A percentile compares a stretch with the other conserved stretches of the same genome.
Conservation (phyloP, 2,113 vertebrate species). For the Nibea albiflora region DNA sequence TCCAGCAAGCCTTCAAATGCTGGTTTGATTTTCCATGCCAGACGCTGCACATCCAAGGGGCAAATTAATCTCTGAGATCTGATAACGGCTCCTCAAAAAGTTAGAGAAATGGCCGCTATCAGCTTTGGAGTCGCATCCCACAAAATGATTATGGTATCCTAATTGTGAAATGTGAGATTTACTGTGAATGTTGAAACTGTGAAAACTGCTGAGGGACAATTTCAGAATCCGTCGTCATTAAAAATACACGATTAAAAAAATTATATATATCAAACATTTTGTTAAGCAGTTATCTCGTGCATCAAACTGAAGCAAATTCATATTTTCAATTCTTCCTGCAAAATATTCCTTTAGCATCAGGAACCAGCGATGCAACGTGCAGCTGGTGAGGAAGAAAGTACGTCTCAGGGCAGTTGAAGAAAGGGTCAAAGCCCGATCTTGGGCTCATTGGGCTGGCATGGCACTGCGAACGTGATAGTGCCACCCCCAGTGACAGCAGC, state of each 20-base stretch:
- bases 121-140: conserved; percentile 32
- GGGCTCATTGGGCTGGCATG: conserved; percentile 34
- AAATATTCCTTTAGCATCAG: background rate
- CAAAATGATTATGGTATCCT: conserved; percentile 26
- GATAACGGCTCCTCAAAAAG: conserved; percentile 58
- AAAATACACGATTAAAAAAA: background rate
- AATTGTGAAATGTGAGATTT: conserved; percentile 27
- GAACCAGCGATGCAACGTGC: conserved; percentile 8
- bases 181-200: conserved; percentile 2
- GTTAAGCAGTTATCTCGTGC: background rate
- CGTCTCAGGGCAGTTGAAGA: conserved; percentile 4
- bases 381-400: conserved; percentile 12
- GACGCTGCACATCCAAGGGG: conserved; percentile 40
- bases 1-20: conserved; percentile 61
- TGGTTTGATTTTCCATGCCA: conserved; percentile 62
- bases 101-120: conserved; percentile 33
- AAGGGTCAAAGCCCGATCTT: conserved; percentile 18
- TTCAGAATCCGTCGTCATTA: background rate
- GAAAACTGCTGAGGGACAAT: background rate
- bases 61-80: conserved; percentile 66
- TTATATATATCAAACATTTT: conserved; percentile 6
- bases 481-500: conserved; percentile 66
- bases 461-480: conserved; percentile 38
- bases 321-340: background rate
- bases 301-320: background rate